phyloP scores from a whole-genome alignment of 2,113 vertebrate species.

The western clawed frog (Xenopus tropicalis) region UCB_Xtro_10.0 CM004443.2:143866001-143866500 shows the following conservation, averaged over 20 bases:
- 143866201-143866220: background rate
- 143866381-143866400: no score
- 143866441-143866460: no score
- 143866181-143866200: background rate
- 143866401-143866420: no score
- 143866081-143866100: conserved; percentile 54
- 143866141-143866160: conserved; percentile 48
- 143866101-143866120: conserved; percentile 56
- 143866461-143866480: no score
- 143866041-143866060: conserved; percentile 73
- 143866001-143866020: background rate
- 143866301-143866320: conserved; percentile 94
- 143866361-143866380: conserved; percentile 42
- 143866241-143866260: background rate
- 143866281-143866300: conserved; percentile 78
- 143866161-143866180: conserved; percentile 32
- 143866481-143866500: no score
- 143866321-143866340: conserved; percentile 94
- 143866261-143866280: background rate
- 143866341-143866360: conserved; percentile 98
- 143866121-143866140: conserved; percentile 49
- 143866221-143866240: background rate
- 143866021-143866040: conserved; percentile 49
- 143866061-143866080: conserved; percentile 69
- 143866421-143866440: no score